These are phyloP conservation scores for Gonocerus acuteangulatus DNA, from an alignment of 2,888 invertebrate genomes.

Conservation along the genomic window DNA sequence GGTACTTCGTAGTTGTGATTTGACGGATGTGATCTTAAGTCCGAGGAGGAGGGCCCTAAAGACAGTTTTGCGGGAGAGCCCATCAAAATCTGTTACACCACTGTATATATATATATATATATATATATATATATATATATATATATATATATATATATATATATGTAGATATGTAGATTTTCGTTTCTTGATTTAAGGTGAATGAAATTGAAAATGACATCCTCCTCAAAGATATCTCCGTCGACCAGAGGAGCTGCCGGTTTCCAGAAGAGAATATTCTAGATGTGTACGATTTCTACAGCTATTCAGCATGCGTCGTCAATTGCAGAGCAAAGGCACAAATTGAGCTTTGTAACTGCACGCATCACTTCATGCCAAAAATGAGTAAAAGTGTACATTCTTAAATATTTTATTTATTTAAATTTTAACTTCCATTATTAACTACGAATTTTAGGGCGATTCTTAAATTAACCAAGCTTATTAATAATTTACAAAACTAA, in stretches of 20 bases:
- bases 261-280: conserved; percentile 51
- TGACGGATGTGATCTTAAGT: too few relatives aligned
- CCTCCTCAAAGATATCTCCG: conserved; percentile 48
- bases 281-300: conserved; percentile 49
- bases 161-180: too few relatives aligned
- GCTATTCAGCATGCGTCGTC: conserved; percentile 54
- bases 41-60: too few relatives aligned
- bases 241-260: conserved; percentile 50
- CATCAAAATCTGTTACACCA: too few relatives aligned
- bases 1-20: too few relatives aligned
- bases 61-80: too few relatives aligned
- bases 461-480: too few relatives aligned
- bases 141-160: too few relatives aligned
- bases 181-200: conserved; percentile 49
- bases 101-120: too few relatives aligned
- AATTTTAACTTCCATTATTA: too few relatives aligned
- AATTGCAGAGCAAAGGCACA: conserved; percentile 53
- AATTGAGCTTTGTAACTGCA: conserved; percentile 52
- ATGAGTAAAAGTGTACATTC: conserved; percentile 45
- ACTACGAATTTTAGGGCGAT: not conserved
- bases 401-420: not conserved
- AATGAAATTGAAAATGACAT: conserved; percentile 54
- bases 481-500: too few relatives aligned
- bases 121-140: too few relatives aligned
- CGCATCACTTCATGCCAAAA: conserved; percentile 54